Conservation (phyloP, 2,888 invertebrate genomes). For the Scotopteryx bipunctaria region DNA sequence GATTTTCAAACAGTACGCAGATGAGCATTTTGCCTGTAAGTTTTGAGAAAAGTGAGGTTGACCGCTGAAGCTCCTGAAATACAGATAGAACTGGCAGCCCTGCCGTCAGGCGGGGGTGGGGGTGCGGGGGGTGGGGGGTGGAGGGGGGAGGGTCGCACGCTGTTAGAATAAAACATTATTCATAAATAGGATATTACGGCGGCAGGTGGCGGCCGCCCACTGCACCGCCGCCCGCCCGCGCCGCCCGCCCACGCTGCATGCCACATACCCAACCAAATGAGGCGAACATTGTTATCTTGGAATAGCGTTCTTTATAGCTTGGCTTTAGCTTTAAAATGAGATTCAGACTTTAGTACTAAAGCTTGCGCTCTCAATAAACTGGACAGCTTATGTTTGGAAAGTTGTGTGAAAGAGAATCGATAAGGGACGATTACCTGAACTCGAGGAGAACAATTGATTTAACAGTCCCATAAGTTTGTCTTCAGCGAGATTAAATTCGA, state of each 20-base stretch:
- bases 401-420: too few species aligned
- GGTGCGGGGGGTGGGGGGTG: constrained; percentile 24
- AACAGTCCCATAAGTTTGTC: too few species aligned
- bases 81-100: constrained; percentile 44
- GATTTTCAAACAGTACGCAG: too few species aligned
- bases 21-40: not conserved
- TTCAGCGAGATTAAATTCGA: too few species aligned
- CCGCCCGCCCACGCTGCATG: constrained; percentile 36
- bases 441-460: too few species aligned
- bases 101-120: constrained; percentile 29
- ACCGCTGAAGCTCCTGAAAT: not conserved
- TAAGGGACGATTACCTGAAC: too few species aligned
- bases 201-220: constrained; percentile 37
- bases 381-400: too few species aligned
- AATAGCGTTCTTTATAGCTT: not conserved
- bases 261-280: constrained; percentile 29
- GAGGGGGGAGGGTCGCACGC: constrained; percentile 66
- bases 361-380: too few species aligned
- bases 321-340: not conserved
- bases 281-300: constrained; percentile 20
- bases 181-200: constrained; percentile 81
- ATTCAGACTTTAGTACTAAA: not conserved
- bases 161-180: constrained; percentile 83
- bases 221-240: constrained; percentile 26
- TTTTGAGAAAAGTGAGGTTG: not conserved